These are phyloP conservation scores for Apteryx mantelli DNA, from an alignment of 2,113 vertebrate species.

Conservation along the genomic window DNA sequence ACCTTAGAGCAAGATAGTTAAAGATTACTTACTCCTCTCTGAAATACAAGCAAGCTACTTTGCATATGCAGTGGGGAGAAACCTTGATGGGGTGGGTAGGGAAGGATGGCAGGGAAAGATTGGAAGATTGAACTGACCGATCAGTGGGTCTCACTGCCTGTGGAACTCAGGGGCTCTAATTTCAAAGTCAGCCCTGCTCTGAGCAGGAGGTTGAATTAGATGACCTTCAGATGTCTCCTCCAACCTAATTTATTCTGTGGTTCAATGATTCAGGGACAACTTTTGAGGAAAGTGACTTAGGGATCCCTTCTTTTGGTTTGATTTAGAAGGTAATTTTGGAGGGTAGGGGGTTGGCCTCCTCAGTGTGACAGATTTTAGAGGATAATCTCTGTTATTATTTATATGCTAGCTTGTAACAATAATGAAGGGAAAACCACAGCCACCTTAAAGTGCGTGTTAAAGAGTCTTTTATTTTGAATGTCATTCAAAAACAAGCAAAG, in stretches of 20 bases:
- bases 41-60: not conserved
- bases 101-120: not conserved
- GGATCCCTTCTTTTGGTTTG: not conserved
- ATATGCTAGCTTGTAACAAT: not conserved
- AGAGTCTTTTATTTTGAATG: not conserved
- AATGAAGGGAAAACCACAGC: not conserved
- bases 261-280: not conserved
- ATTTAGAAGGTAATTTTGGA: not conserved
- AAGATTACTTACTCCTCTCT: not conserved
- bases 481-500: not conserved
- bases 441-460: not conserved
- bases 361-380: not conserved
- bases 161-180: not conserved
- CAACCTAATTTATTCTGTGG: not conserved
- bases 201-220: not conserved
- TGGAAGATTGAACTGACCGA: not conserved
- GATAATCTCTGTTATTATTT: not conserved
- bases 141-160: not conserved
- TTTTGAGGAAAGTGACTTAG: not conserved
- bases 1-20: not conserved
- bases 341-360: not conserved
- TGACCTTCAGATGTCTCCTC: not conserved
- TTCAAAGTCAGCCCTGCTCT: not conserved
- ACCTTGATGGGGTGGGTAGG: not conserved
- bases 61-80: not conserved